Evolutionary conservation across 2,113 vertebrate genomes (phyloP).

Genomic region (Crocuta crocuta): DNA sequence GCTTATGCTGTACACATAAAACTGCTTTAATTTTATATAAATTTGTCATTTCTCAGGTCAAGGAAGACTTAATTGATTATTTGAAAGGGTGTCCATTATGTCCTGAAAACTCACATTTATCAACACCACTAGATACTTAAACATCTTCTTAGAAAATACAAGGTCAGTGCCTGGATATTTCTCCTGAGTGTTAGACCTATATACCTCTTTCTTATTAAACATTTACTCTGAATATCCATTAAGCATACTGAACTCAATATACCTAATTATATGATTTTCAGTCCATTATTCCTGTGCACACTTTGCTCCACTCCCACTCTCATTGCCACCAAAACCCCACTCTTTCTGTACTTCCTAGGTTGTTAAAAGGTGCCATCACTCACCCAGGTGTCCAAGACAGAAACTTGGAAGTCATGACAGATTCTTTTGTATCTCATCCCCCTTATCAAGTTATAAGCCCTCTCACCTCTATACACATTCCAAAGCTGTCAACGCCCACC

Average conservation of each 20-base stretch:
- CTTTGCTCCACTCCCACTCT: background rate
- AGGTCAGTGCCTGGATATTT: background rate
- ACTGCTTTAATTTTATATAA: conserved; percentile 35
- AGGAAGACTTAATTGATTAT: background rate
- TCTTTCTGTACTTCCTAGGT: background rate
- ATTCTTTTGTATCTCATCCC: background rate
- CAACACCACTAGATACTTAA: background rate
- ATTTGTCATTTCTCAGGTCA: background rate
- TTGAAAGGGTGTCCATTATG: background rate
- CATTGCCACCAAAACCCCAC: no score
- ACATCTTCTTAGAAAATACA: background rate
- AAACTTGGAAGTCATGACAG: background rate
- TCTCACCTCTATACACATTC: background rate
- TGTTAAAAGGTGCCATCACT: background rate
- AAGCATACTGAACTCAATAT: background rate
- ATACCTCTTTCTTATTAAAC: background rate
- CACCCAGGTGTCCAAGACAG: background rate
- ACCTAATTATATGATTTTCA: background rate
- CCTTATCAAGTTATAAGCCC: background rate
- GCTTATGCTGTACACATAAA: background rate
- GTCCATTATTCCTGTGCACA: background rate
- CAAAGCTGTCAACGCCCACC: background rate
- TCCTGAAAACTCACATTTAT: background rate
- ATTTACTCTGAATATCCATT: background rate
- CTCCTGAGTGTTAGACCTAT: background rate